A percentile compares a stretch with the other conserved stretches of the same genome.
Conservation (phyloP, 2,888 invertebrate genomes). For the Julus scanicus region DNA sequence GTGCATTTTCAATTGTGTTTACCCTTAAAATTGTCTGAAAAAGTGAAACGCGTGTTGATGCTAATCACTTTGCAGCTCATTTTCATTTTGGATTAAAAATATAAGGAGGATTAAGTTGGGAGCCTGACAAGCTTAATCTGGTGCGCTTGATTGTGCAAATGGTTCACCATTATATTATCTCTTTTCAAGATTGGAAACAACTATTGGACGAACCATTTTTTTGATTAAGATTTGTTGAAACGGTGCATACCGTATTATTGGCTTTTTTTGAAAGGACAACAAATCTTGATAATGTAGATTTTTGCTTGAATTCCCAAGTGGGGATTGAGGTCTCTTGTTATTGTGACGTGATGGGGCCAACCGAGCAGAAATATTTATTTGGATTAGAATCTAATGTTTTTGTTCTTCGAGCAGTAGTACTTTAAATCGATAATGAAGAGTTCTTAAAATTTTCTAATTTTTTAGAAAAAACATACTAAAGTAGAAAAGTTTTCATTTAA, state of each 20-base stretch:
- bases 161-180: neutral
- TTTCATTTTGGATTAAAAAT: slow-evolving; percentile 39
- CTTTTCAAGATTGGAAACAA: neutral
- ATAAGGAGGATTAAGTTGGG: slow-evolving; percentile 27
- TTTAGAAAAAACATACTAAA: neutral
- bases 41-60: slow-evolving; percentile 17
- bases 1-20: slow-evolving; percentile 23
- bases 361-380: slow-evolving; percentile 29
- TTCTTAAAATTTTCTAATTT: neutral
- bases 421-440: neutral
- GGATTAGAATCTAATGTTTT: slow-evolving; percentile 8
- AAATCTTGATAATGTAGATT: slow-evolving; percentile 37
- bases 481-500: neutral
- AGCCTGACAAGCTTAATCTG: slow-evolving; percentile 19
- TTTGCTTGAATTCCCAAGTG: slow-evolving; percentile 39
- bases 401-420: neutral
- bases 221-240: neutral
- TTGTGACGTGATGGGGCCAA: slow-evolving; percentile 29
- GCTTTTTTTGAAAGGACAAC: neutral
- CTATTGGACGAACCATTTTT: neutral
- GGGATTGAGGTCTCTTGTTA: slow-evolving; percentile 36
- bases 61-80: slow-evolving; percentile 36
- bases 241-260: neutral
- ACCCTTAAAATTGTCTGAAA: slow-evolving; percentile 28
- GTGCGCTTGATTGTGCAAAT: neutral